These are phyloP conservation scores for Acestrorhynchus altus DNA, from an alignment of 2,797 vertebrate species.

Conservation along the genomic window DNA sequence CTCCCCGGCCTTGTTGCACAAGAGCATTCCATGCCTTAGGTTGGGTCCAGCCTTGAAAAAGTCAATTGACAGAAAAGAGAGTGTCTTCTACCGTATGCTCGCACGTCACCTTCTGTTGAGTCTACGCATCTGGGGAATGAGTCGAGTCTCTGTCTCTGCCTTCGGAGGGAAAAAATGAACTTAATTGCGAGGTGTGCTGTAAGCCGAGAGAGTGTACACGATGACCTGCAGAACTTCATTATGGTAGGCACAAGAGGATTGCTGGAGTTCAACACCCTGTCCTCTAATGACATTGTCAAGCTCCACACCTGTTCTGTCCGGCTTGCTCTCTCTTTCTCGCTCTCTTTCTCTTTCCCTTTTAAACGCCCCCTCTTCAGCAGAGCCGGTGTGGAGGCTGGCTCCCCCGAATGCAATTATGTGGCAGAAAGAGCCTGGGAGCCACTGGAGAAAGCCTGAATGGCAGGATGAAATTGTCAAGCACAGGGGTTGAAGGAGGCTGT, in stretches of 20 bases:
- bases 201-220: conserved; percentile 31
- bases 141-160: conserved; percentile 15
- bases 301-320: conserved; percentile 39
- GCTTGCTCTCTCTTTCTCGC: neutral
- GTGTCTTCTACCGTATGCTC: conserved; percentile 20
- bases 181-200: conserved; percentile 52
- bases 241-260: conserved; percentile 36
- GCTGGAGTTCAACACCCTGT: conserved; percentile 45
- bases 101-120: conserved; percentile 52
- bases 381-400: conserved; percentile 40
- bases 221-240: conserved; percentile 57
- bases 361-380: conserved; percentile 49
- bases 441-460: conserved; percentile 61
- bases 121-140: conserved; percentile 35
- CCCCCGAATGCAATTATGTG: conserved; percentile 62
- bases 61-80: conserved; percentile 32
- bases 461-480: conserved; percentile 57
- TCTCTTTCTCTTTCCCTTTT: conserved; percentile 20
- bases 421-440: conserved; percentile 57
- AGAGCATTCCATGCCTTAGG: conserved; percentile 6
- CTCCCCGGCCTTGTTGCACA: neutral
- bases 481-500: conserved; percentile 64
- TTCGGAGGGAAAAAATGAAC: conserved; percentile 34
- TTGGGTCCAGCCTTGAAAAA: conserved; percentile 25
- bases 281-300: conserved; percentile 52